Evolutionary conservation across 2,797 vertebrate species (phyloP), one percentile per base, ranked within the genome.

Genomic region (Lepidocolaptes lacrymiger): DNA sequence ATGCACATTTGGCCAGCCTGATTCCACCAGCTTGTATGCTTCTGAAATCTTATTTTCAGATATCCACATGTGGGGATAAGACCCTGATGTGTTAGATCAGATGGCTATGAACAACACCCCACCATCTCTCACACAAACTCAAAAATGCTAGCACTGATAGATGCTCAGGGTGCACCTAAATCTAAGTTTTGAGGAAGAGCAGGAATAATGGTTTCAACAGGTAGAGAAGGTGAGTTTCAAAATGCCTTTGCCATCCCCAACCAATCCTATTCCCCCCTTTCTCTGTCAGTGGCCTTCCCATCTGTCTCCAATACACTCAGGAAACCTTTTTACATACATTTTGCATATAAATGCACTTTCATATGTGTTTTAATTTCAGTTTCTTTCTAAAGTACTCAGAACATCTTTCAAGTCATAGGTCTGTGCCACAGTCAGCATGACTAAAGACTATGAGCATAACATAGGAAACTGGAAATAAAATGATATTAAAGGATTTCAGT

Each of bases 371-470:
- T 41, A 23, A 14, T 23, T 83, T 55, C 34, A 23, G 17, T 56
- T 91, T 95, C 61, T 89, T 80, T 71, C 44, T 19, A 44, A 94
- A 96, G 61, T 27, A 61, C 8, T 41, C 44, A 59, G 21, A 94
- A 86, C 19, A 72, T 17, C 24, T 66, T 74, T 28, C 1, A 2
- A 78, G 49, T 30, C 36, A 69, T 10, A 43, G 7, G 4, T 7
- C 30, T 62, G 20, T 64, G 32, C 7, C 34, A 93, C 72, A 89
- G 68, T 64, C 77, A 81, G n/a, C 24, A 51, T 12, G 6, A 24
- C 24, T n/a, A 36, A 73, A 85, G 58, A 26, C 14, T 37, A 12
- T 5, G 7, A 68, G 6, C 10, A 43, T 28, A 69, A 62, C 1
- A 4, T 5, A 46, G 11, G 20, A 76, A 68, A 77, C 19, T n/a